Percentiles rank a stretch among this genome's conserved stretches.
Conservation (phyloP, 1,140 invertebrate genomes). For the Yoshiicerus persimilis region DNA sequence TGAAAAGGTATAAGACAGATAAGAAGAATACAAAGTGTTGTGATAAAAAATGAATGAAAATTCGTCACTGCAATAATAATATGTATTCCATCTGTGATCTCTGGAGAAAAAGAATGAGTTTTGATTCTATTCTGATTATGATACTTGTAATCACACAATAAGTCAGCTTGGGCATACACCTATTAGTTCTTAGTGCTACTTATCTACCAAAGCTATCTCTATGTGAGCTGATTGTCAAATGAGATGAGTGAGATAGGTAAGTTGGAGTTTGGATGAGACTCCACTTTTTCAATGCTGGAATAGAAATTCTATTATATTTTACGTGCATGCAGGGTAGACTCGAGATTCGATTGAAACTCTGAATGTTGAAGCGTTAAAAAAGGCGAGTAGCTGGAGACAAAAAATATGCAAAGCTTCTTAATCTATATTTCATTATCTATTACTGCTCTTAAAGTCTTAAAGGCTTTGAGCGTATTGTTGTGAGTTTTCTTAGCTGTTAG, state of each 20-base stretch:
- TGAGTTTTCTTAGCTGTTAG: neutral
- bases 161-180: neutral
- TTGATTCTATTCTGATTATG: neutral
- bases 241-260: neutral
- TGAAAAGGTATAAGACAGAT: too few relatives aligned
- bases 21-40: too few relatives aligned
- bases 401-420: neutral
- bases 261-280: neutral
- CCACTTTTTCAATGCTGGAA: neutral
- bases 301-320: neutral
- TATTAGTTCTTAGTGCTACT: neutral
- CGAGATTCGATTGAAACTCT: neutral
- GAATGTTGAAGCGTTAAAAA: neutral
- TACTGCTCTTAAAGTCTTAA: neutral
- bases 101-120: neutral
- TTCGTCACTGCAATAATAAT: neutral
- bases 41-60: neutral
- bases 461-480: neutral
- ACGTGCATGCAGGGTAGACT: neutral
- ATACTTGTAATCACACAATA: neutral
- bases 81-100: neutral
- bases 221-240: neutral
- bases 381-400: neutral
- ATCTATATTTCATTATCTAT: neutral
- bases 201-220: neutral